Evolutionary conservation across 2,888 invertebrate genomes (phyloP).

Genomic region (Troglohyphantes excavatus): DNA sequence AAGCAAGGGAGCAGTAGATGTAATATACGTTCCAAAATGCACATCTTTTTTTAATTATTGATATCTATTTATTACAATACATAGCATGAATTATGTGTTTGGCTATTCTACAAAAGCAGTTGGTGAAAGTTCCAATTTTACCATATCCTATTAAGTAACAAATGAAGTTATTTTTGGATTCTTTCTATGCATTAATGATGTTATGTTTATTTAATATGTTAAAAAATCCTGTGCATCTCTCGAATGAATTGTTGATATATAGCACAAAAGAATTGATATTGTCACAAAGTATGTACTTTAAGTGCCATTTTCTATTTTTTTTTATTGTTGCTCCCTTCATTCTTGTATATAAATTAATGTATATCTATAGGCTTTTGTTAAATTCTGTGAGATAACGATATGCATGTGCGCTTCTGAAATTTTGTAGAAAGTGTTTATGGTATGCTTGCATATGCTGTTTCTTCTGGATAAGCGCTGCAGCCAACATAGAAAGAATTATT

Average conservation of each 20-base stretch:
- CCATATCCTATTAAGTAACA: no score
- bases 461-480: slow-evolving; percentile 33
- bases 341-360: slow-evolving; percentile 53
- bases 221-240: not conserved
- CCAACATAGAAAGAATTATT: slow-evolving; percentile 55
- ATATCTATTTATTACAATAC: not conserved
- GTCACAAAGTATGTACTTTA: not conserved
- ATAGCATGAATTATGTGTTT: not conserved
- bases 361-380: slow-evolving; percentile 52
- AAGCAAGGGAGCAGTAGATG: slow-evolving; percentile 20
- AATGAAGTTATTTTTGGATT: not conserved
- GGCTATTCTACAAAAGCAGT: not conserved
- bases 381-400: slow-evolving; percentile 31
- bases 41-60: not conserved
- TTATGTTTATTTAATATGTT: not conserved
- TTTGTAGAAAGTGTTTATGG: slow-evolving; percentile 64
- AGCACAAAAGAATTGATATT: slow-evolving; percentile 5
- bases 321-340: slow-evolving; percentile 2
- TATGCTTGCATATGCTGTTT: slow-evolving; percentile 58
- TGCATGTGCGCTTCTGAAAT: slow-evolving; percentile 55
- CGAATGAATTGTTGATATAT: not conserved
- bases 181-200: not conserved
- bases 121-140: no score
- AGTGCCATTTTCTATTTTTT: not conserved
- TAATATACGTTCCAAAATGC: not conserved